A percentile compares a stretch with the other conserved stretches of the same genome.
Conservation (phyloP, 2,113 vertebrate species). For the Ailurus styani region DNA sequence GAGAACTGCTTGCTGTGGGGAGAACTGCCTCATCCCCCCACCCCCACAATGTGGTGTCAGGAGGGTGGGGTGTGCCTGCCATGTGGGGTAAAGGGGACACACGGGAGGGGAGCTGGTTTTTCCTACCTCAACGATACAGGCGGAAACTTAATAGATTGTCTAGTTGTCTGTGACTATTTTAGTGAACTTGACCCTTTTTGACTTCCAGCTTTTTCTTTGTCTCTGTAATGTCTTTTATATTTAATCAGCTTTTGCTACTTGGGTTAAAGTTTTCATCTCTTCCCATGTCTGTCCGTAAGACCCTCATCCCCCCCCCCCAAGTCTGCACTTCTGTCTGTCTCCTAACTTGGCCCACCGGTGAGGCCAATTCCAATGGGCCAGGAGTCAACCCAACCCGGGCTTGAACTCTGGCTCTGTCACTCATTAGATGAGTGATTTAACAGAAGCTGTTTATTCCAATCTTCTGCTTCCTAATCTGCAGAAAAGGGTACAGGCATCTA, state of each 20-base stretch:
- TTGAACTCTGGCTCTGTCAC: not conserved
- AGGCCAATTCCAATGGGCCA: rapidly evolving
- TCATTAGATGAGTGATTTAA: not conserved
- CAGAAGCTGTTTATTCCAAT: not conserved
- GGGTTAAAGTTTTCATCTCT: not conserved
- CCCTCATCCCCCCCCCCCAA: rapidly evolving
- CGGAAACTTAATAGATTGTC: not conserved
- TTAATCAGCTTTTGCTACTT: not conserved
- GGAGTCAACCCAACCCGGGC: too few relatives aligned
- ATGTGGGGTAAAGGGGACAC: not conserved
- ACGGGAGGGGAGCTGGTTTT: not conserved
- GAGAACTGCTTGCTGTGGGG: not conserved
- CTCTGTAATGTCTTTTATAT: not conserved
- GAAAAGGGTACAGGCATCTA: not conserved
- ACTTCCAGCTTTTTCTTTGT: not conserved
- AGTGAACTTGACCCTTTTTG: not conserved
- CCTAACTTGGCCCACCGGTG: rapidly evolving
- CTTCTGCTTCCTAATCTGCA: not conserved
- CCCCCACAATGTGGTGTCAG: not conserved
- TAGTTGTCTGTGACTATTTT: not conserved
- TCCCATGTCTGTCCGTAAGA: not conserved
- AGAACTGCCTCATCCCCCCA: not conserved
- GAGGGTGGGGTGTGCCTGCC: not conserved
- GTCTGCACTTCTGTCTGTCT: not conserved
- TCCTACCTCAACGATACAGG: not conserved